A percentile compares a stretch with the other conserved stretches of the same genome.
Evolutionary conservation across 2,888 invertebrate species (phyloP).

Genomic region (Pinctada fucata): DNA sequence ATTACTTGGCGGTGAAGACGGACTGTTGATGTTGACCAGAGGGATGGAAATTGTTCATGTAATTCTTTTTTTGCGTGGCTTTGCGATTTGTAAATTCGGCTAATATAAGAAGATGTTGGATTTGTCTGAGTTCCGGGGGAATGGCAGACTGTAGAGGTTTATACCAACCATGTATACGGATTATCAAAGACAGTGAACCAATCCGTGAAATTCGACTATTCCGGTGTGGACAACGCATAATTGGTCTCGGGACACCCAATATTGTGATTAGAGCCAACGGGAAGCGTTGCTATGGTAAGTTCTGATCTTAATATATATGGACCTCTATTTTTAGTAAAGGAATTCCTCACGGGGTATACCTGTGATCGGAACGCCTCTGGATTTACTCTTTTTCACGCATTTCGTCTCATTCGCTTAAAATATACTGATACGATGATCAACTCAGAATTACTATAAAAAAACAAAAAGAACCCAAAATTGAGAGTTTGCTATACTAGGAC

Average conservation of each 20-base stretch:
- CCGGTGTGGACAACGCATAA: background rate
- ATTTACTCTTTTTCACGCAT: background rate
- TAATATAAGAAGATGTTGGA: background rate
- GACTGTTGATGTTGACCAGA: no score
- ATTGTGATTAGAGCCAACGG: background rate
- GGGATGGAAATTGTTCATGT: no score
- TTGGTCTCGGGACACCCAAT: background rate
- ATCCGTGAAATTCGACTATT: background rate
- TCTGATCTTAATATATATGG: no score
- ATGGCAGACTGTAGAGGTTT: background rate
- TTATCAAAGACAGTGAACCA: background rate
- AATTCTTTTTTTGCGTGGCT: no score
- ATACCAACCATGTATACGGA: constrained; percentile 4
- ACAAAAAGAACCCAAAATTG: no score
- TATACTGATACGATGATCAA: background rate
- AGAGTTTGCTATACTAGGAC: constrained; percentile 4
- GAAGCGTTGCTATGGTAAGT: constrained; percentile 4
- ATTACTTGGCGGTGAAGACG: no score
- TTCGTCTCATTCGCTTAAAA: background rate
- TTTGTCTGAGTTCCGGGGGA: background rate
- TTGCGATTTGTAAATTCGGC: background rate
- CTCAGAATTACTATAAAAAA: no score
- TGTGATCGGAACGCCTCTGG: constrained; percentile 13
- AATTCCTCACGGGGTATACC: constrained; percentile 7
- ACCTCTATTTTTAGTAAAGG: constrained; percentile 12